Evolutionary conservation across 1,140 invertebrate species (phyloP).

Genomic region (Drosophila chauvacae): DNA sequence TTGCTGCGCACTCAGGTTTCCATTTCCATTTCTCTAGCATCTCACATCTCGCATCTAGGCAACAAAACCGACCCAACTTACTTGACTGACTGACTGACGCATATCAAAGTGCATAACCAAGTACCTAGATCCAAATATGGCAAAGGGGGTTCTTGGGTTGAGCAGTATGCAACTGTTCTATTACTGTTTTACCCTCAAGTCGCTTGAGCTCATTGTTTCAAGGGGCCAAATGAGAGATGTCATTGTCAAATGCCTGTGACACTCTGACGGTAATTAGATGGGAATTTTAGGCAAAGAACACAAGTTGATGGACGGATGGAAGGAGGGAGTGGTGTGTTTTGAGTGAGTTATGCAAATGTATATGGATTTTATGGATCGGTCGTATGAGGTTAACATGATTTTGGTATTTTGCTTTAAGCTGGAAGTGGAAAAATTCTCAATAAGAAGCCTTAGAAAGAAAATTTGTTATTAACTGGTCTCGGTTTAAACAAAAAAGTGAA

Average conservation of each 20-base stretch:
- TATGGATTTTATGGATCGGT: constrained; percentile 23
- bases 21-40: constrained; percentile 37
- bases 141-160: constrained; percentile 2
- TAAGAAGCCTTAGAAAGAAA: not conserved
- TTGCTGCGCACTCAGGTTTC: constrained; percentile 36
- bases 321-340: constrained; percentile 1
- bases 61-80: constrained; percentile 28
- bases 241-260: constrained; percentile 56
- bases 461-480: not conserved
- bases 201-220: constrained; percentile 29
- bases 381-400: not conserved
- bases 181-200: constrained; percentile 23
- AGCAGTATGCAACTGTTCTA: constrained; percentile 13
- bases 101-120: constrained; percentile 58
- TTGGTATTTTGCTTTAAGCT: not conserved
- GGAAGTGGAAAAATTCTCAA: not conserved
- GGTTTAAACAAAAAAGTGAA: not conserved
- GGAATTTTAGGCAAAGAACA: constrained; percentile 36
- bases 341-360: constrained; percentile 37
- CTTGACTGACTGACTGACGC: constrained; percentile 48
- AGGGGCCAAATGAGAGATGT: constrained; percentile 32
- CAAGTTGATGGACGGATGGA: not conserved
- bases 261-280: constrained; percentile 58
- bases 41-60: constrained; percentile 4
- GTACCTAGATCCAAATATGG: constrained; percentile 17